Percentiles rank a stretch among this genome's conserved stretches.
Conservation (phyloP, 1,140 invertebrate genomes). For the Wiebesia pumilae region DNA sequence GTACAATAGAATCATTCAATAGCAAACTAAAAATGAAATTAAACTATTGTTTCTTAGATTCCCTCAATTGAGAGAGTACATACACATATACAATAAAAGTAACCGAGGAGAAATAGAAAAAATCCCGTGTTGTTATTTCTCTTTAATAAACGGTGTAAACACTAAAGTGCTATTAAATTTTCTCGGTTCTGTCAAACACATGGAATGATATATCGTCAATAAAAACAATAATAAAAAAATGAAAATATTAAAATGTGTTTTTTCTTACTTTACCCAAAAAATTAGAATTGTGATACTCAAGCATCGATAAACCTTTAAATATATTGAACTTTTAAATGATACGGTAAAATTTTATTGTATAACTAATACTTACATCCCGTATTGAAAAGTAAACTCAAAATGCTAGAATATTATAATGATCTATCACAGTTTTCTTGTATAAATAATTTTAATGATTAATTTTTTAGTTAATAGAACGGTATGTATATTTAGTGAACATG, state of each 20-base stretch:
- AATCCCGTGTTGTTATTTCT: constrained; percentile 35
- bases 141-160: constrained; percentile 43
- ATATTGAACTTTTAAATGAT: too few species aligned
- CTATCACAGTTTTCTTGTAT: too few species aligned
- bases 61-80: not conserved
- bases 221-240: constrained; percentile 37
- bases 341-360: too few species aligned
- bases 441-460: too few species aligned
- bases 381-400: too few species aligned
- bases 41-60: not conserved
- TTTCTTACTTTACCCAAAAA: not conserved
- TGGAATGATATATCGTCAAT: constrained; percentile 44
- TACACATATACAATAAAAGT: not conserved
- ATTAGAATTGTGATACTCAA: too few species aligned
- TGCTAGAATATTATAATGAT: too few species aligned
- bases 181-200: constrained; percentile 45
- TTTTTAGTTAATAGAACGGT: too few species aligned
- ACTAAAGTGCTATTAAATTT: constrained; percentile 42
- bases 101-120: constrained; percentile 13
- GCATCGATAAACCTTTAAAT: too few species aligned
- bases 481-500: too few species aligned
- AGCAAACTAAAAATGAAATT: not conserved
- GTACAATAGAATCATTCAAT: not conserved
- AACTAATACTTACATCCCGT: too few species aligned
- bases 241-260: not conserved